Base-by-base conservation (phyloP, 2,888 invertebrate genomes). In the Epistrophe grossulariae region DNA sequence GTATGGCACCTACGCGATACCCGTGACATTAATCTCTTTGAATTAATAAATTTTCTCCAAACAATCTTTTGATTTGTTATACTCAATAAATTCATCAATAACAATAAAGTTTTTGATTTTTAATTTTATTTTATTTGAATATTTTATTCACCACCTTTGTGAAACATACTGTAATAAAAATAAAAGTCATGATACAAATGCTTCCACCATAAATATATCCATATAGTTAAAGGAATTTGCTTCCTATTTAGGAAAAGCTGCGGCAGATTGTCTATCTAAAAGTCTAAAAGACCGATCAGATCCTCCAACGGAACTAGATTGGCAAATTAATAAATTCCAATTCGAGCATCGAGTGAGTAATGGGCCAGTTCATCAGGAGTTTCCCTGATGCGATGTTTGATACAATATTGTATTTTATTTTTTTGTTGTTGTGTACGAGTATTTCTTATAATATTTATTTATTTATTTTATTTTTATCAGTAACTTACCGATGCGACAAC, bases 401-500 rank as follows among this genome's bases (percentile, higher is more conserved):
- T 48, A n/a, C 55, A 64, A 28, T 66, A 79, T 59, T 52, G n/a
- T 66, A 45, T 55, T 19, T 68, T 68, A n/a, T 31, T 5, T 62
- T n/a, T 17, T 50, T 8, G 3, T 13, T 50, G 13, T n/a, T 13
- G n/a, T n/a, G 1, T 11, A 3, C 17, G 31, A 45, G 17, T 31
- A 35, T 52, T 35, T 35, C 11, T 35, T 31, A 13, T 35, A 4
- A 31, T 15, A 50, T 50, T 17, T 66, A 48, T n/a, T n/a, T 7
- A 9, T 57, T 35, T 40, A 35, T 35, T 38, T 45, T 55, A 40
- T 43, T 79, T 60, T 82, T 74, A 83, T 79, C 71, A 89, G 88
- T 88, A 84, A 95, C 96, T 96, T 93, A 98, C 98, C 93, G 96
- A 96, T 91, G 98, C 98, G 89, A 97, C 95, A 92, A 98, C 95